phyloP scores from a whole-genome alignment of 2,797 vertebrate species.

The Serranus cabrilla region DNA sequence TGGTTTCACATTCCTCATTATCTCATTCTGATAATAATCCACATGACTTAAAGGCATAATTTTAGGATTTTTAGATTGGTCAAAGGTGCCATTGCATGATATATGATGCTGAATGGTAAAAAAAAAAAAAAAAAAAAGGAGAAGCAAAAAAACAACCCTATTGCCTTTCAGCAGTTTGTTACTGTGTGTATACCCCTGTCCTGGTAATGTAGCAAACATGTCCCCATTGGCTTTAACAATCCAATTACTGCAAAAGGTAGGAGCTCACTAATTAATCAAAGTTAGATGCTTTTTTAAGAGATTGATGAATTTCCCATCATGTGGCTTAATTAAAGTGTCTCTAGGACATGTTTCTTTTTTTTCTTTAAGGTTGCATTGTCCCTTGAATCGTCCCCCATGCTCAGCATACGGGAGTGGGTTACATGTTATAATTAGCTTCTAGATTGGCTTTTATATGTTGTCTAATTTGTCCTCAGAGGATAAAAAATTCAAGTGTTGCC shows the following conservation, averaged over 20 bases:
- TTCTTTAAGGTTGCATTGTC: constrained; percentile 42
- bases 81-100: constrained; percentile 30
- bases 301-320: constrained; percentile 68
- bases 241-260: constrained; percentile 71
- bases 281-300: constrained; percentile 53
- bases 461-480: constrained; percentile 40
- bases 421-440: constrained; percentile 63
- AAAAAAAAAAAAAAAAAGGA: neutral
- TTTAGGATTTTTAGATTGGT: constrained; percentile 22
- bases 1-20: constrained; percentile 14
- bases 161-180: constrained; percentile 20
- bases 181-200: constrained; percentile 14
- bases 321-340: constrained; percentile 70
- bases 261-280: constrained; percentile 72
- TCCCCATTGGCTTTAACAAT: constrained; percentile 65
- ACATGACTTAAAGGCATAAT: neutral
- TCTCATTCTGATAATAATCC: constrained; percentile 17
- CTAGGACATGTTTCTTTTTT: constrained; percentile 41
- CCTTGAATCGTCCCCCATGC: constrained; percentile 25
- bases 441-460: constrained; percentile 46
- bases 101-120: constrained; percentile 19
- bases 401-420: constrained; percentile 14
- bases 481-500: neutral
- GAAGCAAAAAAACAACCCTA: constrained; percentile 36
- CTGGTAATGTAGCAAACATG: constrained; percentile 34